Base-by-base conservation (phyloP, 2,888 invertebrate genomes). In the Cataglyphis cursor region DNA sequence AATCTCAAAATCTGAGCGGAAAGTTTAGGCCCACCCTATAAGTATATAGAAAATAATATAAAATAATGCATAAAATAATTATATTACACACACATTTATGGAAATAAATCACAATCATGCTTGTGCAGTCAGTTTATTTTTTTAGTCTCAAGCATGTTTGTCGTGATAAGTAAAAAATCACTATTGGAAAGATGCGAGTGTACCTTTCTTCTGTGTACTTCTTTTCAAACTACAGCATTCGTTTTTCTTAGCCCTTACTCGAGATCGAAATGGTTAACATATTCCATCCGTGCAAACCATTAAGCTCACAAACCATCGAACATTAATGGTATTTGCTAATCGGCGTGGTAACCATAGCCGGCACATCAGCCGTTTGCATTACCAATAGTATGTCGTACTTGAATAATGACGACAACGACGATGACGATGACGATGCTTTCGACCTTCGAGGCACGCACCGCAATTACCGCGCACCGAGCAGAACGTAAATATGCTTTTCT, bases 271-370 rank as follows among this genome's bases (percentile, higher is more conserved):
- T 31, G 66, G n/a, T 66, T 66, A 38, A 35, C 75, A 35, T 8
- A 51, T 24, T 51, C 41, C 24, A 44, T 38, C 51, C 24, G 66
- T 28, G 38, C 76, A 76, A 76, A 76, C 66, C 51, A 76, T 54
- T 57, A 61, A 62, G n/a, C 15, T 54, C 51, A 54, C n/a, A 48
- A 48, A 48, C 38, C 66, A 57, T 62, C 28, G 6, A 28, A n/a
- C 28, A 66, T 76, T 76, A 76, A 76, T 76, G 76, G 68, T 76
- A 38, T 76, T 76, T 76, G 57, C 76, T 76, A 76, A 76, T 76
- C 76, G 66, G 6, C 28, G 41, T 28, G 38, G 66, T 76, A 54
- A 51, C 66, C 54, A 54, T 54, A 66, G 54, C 24, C 54, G 54
- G 68, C 68, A 28, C 31, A 68, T 68, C 57, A 57, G 57, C n/a